A percentile compares a stretch with the other conserved stretches of the same genome.
These are phyloP conservation scores for Palythoa grandis DNA, from an alignment of 92 coral and sea anemone genomes.

Conservation along the genomic window DNA sequence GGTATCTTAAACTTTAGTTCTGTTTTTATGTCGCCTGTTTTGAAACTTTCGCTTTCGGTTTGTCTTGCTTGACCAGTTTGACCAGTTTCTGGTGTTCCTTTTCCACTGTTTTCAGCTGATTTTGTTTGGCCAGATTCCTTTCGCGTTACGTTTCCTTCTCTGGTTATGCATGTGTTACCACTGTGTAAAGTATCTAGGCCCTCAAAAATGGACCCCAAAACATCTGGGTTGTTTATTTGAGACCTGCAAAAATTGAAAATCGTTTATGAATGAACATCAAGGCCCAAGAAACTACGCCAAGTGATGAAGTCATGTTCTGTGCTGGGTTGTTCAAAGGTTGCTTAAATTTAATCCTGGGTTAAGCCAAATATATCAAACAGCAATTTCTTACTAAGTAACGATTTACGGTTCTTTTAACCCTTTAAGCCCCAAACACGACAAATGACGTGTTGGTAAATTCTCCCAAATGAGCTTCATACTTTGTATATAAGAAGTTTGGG, in stretches of 20 bases:
- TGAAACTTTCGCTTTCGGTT: background rate
- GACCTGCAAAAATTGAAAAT: constrained; percentile 44
- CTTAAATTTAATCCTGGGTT: too few species aligned
- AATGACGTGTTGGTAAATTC: too few species aligned
- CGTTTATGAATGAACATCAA: background rate
- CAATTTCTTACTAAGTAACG: too few species aligned
- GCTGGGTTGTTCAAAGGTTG: too few species aligned
- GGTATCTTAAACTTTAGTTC: background rate
- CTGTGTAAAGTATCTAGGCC: constrained; percentile 77
- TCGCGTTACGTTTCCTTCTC: constrained; percentile 66
- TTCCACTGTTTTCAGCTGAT: background rate
- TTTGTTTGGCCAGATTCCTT: background rate
- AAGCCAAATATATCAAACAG: too few species aligned
- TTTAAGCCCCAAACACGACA: too few species aligned
- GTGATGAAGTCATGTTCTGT: too few species aligned
- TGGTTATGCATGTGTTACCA: constrained; percentile 57
- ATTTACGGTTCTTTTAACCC: too few species aligned
- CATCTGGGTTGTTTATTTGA: constrained; percentile 69
- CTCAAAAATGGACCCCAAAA: constrained; percentile 88
- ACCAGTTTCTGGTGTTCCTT: constrained; percentile 6
- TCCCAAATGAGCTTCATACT: too few species aligned
- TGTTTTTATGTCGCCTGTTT: background rate
- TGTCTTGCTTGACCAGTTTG: constrained; percentile 18
- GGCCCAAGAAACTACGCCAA: too few species aligned
- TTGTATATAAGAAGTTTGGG: too few species aligned